Conservation (phyloP, 2,113 vertebrate species). For the Osmerus eperlanus region DNA sequence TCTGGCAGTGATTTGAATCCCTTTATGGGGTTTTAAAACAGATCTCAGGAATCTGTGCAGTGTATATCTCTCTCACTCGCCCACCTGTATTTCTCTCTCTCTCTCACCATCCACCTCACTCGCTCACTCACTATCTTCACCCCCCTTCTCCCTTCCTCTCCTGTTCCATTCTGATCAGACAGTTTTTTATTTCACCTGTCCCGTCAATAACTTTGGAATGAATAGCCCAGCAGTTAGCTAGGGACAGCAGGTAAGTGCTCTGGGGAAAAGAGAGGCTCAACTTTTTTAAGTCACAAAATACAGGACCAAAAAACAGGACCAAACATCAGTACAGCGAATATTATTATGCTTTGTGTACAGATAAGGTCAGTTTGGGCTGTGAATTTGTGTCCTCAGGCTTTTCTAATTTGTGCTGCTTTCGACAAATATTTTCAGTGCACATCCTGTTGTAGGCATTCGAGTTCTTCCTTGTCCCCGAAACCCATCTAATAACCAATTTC, state of each 20-base stretch:
- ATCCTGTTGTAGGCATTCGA: constrained; percentile 41
- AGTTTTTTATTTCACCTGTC: not conserved
- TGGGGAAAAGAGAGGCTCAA: not conserved
- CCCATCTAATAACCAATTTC: constrained; percentile 70
- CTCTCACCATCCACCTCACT: not conserved
- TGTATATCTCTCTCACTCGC: not conserved
- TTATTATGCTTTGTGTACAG: not conserved
- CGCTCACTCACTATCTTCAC: not conserved
- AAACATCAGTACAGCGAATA: too few relatives aligned
- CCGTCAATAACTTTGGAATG: constrained; percentile 1
- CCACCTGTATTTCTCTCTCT: not conserved
- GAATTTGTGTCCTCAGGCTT: constrained; percentile 14
- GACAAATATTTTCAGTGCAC: constrained; percentile 30
- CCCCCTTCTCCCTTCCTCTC: not conserved
- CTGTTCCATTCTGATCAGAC: not conserved
- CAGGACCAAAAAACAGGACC: too few relatives aligned
- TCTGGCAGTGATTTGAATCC: constrained; percentile 45
- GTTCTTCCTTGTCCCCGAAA: constrained; percentile 46
- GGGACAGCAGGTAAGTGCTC: not conserved
- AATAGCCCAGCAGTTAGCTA: not conserved
- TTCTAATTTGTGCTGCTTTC: constrained; percentile 36
- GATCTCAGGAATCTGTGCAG: constrained; percentile 34
- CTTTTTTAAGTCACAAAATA: too few relatives aligned
- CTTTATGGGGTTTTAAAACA: constrained; percentile 50
- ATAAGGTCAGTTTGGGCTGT: not conserved